Percentiles rank a stretch among this genome's conserved stretches.
phyloP scores from a whole-genome alignment of 2,113 vertebrate genomes.

The Ceyx margarethae region DNA sequence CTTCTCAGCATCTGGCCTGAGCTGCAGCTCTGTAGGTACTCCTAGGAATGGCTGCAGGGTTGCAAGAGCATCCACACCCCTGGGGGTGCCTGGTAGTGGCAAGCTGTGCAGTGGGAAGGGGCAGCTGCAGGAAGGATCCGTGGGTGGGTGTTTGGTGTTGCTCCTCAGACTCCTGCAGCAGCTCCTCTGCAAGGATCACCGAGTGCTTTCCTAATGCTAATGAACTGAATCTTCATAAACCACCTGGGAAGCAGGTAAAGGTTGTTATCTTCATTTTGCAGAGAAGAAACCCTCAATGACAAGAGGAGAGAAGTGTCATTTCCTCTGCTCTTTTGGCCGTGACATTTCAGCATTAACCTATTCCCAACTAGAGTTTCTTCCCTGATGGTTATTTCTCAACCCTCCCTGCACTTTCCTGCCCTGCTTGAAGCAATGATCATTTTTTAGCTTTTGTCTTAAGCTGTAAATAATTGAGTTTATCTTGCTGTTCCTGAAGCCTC shows the following conservation, averaged over 20 bases:
- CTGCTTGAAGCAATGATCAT: not conserved
- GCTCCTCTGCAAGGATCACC: not conserved
- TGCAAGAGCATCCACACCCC: fast-evolving
- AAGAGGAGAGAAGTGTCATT: constrained; percentile 10
- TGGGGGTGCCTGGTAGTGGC: not conserved
- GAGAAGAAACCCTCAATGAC: constrained; percentile 33
- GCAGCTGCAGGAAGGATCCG: fast-evolving
- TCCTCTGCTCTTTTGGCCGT: constrained; percentile 25
- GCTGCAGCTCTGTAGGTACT: not conserved
- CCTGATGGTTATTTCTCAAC: not conserved
- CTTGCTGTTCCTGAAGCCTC: constrained; percentile 13
- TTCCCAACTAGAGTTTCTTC: constrained; percentile 3
- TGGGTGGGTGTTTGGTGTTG: not conserved
- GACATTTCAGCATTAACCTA: not conserved
- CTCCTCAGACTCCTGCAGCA: not conserved
- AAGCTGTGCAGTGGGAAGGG: not conserved
- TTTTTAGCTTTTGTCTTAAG: not conserved
- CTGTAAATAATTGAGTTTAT: constrained; percentile 45
- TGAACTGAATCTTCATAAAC: constrained; percentile 2
- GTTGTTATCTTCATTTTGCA: constrained; percentile 59
- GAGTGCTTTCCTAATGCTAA: not conserved
- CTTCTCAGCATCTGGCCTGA: not conserved
- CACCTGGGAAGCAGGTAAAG: constrained; percentile 50
- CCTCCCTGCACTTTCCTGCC: not conserved
- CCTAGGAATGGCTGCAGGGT: not conserved